Percentiles rank a stretch among this genome's conserved stretches.
Conservation (phyloP, 2,888 invertebrate genomes). For the Andrena bucephala region DNA sequence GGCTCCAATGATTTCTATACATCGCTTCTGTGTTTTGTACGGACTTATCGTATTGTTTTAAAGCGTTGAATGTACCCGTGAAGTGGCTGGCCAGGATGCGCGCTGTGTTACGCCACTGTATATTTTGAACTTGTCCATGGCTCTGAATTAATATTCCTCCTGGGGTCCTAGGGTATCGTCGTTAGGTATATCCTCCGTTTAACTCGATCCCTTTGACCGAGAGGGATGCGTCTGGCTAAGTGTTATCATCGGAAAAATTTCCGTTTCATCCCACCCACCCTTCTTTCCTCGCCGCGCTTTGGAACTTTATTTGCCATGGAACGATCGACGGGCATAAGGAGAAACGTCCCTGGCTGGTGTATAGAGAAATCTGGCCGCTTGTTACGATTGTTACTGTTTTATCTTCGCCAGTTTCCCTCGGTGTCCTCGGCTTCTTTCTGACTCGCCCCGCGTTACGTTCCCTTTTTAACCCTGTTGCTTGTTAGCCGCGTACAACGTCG, state of each 20-base stretch:
- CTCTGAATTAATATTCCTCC: neutral
- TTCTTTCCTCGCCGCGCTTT: constrained; percentile 7
- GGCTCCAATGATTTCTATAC: too few species aligned
- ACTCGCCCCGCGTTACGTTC: constrained; percentile 20
- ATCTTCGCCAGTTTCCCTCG: constrained; percentile 30
- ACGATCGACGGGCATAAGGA: constrained; percentile 37
- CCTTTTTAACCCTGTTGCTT: constrained; percentile 33
- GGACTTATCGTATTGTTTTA: too few species aligned
- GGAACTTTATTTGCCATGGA: constrained; percentile 45
- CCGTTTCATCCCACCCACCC: constrained; percentile 25
- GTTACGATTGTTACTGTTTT: constrained; percentile 49
- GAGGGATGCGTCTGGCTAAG: constrained; percentile 11
- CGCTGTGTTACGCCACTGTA: too few species aligned
- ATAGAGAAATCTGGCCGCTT: constrained; percentile 31
- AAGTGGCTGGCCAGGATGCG: too few species aligned
- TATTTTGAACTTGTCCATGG: too few species aligned
- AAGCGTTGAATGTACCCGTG: too few species aligned
- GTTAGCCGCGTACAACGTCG: constrained; percentile 19
- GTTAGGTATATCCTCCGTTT: neutral
- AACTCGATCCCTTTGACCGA: constrained; percentile 29
- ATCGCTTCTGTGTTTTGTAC: too few species aligned
- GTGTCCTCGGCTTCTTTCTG: neutral
- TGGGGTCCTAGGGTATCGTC: neutral
- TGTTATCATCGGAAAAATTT: constrained; percentile 42
- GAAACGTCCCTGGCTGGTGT: constrained; percentile 13